Conservation (phyloP, 2,113 vertebrate species). For the Hepsetus odoe region DNA sequence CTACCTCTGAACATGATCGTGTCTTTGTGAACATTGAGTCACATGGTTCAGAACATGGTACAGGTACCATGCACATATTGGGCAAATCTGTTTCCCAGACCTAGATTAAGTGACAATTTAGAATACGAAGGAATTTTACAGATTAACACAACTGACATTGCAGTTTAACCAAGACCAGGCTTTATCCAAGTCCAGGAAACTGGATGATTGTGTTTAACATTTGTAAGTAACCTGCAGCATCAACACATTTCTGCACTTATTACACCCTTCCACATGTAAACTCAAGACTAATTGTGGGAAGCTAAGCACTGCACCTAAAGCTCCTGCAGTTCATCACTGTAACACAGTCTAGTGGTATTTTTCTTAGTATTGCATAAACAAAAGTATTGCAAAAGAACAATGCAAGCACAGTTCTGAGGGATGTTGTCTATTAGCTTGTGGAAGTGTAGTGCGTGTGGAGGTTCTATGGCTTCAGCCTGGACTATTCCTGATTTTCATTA, state of each 20-base stretch:
- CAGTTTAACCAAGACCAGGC: no score
- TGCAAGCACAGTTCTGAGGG: not conserved
- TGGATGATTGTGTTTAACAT: no score
- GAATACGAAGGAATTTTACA: no score
- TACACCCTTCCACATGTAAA: not conserved
- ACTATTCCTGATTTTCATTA: not conserved
- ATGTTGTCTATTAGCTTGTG: not conserved
- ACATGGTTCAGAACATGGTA: not conserved
- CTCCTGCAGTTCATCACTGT: not conserved
- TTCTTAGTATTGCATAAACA: constrained; percentile 14
- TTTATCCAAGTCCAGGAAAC: no score
- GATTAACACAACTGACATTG: no score
- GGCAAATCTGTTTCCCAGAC: no score
- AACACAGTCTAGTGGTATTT: not conserved
- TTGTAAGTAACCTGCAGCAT: not conserved
- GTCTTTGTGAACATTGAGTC: not conserved
- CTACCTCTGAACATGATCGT: no score
- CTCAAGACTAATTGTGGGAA: not conserved
- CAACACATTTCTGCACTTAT: not conserved
- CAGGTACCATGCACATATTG: not conserved
- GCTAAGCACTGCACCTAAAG: not conserved
- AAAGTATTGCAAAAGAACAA: not conserved
- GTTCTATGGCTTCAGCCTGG: not conserved
- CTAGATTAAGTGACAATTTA: no score
- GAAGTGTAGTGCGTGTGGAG: not conserved